Evolutionary conservation across 2,113 vertebrate genomes (phyloP), one percentile per base, ranked within the genome.

Genomic region (Sylvia atricapilla): DNA sequence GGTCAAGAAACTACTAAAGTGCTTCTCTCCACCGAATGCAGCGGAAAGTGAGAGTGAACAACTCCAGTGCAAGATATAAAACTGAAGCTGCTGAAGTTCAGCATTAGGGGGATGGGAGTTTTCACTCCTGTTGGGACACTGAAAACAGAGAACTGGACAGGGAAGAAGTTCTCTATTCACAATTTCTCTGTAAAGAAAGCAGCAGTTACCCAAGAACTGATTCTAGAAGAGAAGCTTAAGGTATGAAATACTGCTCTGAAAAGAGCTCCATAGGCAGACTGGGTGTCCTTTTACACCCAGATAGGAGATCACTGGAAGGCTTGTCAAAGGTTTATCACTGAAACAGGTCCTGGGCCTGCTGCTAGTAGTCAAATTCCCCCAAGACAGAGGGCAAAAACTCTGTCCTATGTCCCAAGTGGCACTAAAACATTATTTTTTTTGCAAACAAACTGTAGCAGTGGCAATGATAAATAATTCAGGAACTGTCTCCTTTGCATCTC

Each of bases 381-480:
- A 66, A 27, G 23, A 24, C 10, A 37, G 23, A 11, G 13, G 23
- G n/a, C 18, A 43, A 22, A 31, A 44, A 12, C 24, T 53, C 55
- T 77, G 39, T 67, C 46, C 66, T 7, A 3, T 62, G 59, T 90
- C 68, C 21, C 64, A 78, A 24, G 52, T 84, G 58, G 69, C 56
- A 72, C n/a, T 82, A 24, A n/a, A 67, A 47, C 23, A 33, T 66
- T 82, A 33, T 44, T 52, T 91, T 37, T 90, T 85, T 70, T 64
- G 3, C 22, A 77, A 73, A 77, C 56, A 73, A 63, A 18, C 47
- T 59, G 39, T 66, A 77, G 59, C 50, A 59, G 28, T 63, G 39
- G 28, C 16, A 59, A 43, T 50, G 49, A 84, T 92, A 86, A 96
- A 95, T 94, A 93, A 95, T 93, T 88, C 17, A 88, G 60, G 27